These are phyloP conservation scores for Drosophila mercatorum DNA, from an alignment of 2,888 invertebrate species.

Conservation along the genomic window DNA sequence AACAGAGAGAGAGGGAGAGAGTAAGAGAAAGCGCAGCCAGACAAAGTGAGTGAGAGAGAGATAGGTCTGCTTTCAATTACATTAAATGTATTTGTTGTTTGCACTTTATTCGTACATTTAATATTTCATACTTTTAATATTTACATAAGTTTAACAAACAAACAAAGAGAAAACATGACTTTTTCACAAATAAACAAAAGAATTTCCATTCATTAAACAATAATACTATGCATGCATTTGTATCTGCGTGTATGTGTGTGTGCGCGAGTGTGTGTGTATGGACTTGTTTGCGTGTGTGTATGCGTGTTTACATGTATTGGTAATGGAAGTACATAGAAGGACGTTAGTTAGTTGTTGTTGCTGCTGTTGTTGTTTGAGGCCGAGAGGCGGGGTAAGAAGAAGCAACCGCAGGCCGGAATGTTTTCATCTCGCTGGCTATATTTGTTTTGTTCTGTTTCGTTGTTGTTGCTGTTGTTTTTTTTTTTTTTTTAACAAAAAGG, in stretches of 20 bases:
- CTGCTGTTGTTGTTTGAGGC: constrained; percentile 32
- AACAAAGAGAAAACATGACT: constrained; percentile 81
- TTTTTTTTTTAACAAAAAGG: constrained; percentile 38
- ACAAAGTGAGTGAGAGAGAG: neutral
- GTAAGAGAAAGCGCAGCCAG: constrained; percentile 1
- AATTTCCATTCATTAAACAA: constrained; percentile 81
- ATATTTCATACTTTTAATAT: constrained; percentile 81
- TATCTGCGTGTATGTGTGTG: constrained; percentile 51
- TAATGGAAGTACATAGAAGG: constrained; percentile 76
- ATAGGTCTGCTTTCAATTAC: constrained; percentile 60
- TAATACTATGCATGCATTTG: constrained; percentile 80
- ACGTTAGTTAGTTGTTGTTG: constrained; percentile 65
- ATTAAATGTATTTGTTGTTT: constrained; percentile 82
- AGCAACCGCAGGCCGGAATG: constrained; percentile 79
- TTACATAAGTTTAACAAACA: constrained; percentile 81
- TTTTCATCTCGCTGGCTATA: constrained; percentile 60
- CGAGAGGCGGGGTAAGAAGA: constrained; percentile 39
- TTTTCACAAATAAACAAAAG: constrained; percentile 80
- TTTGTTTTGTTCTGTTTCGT: constrained; percentile 6
- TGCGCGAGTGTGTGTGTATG: constrained; percentile 21
- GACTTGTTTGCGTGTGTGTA: constrained; percentile 7
- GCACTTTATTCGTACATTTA: constrained; percentile 82
- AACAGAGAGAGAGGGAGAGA: neutral
- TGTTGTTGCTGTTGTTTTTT: neutral
- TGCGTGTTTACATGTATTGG: constrained; percentile 36